Percentiles rank a stretch among this genome's conserved stretches.
These are phyloP conservation scores for Gorsachius goisagi DNA, from an alignment of 2,113 vertebrate species.

Conservation along the genomic window DNA sequence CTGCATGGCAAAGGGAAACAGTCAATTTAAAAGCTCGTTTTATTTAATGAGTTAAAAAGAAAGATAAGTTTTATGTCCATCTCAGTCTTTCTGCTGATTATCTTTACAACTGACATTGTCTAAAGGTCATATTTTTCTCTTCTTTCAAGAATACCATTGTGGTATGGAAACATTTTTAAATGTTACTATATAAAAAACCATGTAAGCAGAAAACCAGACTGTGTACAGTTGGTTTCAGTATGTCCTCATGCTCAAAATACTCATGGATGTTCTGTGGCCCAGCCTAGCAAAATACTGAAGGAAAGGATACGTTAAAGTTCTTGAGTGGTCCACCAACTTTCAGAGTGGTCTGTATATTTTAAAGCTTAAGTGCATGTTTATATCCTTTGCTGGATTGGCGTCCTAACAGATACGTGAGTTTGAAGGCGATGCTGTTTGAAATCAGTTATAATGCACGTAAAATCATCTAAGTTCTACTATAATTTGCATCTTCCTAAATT, in stretches of 20 bases:
- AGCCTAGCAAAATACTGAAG: neutral
- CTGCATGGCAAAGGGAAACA: neutral
- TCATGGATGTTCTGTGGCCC: neutral
- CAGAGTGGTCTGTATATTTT: neutral
- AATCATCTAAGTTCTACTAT: neutral
- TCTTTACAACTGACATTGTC: neutral
- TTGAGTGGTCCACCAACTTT: neutral
- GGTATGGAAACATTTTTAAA: neutral
- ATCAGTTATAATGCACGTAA: neutral
- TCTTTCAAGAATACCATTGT: neutral
- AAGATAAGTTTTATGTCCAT: neutral
- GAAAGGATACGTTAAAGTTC: neutral
- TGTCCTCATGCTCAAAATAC: neutral
- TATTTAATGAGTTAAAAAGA: neutral
- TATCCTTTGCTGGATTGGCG: neutral
- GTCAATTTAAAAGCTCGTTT: neutral
- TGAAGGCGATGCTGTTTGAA: neutral
- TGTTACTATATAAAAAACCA: neutral
- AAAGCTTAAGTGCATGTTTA: neutral
- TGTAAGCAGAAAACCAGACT: neutral
- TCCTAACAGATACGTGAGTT: neutral
- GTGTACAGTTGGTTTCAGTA: neutral
- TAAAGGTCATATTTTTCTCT: neutral
- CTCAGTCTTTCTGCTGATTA: neutral
- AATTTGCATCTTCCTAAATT: neutral